Evolutionary conservation across 2,888 invertebrate genomes (phyloP), one percentile per base, ranked within the genome.

Genomic region (Orchesellides sinensis): DNA sequence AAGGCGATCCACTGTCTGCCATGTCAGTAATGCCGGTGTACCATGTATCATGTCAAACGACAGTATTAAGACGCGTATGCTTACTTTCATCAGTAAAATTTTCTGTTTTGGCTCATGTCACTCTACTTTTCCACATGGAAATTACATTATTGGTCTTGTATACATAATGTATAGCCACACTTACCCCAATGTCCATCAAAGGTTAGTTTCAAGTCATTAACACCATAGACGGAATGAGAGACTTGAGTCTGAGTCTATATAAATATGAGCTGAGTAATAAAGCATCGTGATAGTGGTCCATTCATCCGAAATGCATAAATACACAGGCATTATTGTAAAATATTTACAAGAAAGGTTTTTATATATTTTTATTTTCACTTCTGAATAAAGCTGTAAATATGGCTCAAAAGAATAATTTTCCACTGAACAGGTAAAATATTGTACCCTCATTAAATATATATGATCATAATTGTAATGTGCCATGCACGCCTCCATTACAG

Each of bases 141-240:
- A n/a, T n/a, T n/a, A n/a, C n/a, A n/a, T n/a, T n/a, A n/a, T 70
- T 70, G 29, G 14, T 70, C 10, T 21, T 6, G 49, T n/a, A n/a
- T n/a, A n/a, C n/a, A n/a, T n/a, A n/a, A n/a, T n/a, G n/a, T 54
- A 59, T 61, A 17, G 21, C 27, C 32, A 45, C 59, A 17, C 21
- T 56, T 70, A 59, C 35, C 40, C 40, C 59, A 12, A 45, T 61
- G 45, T 73, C 73, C 29, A 61, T 61, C 56, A 72, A 70, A 49
- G 54, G 69, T 45, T 35, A 35, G 8, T 45, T 32, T 63, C 49
- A 21, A 47, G 45, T 47, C 61, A 73, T 73, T 73, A 63, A 54
- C 19, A 59, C 68, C 68, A 47, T 47, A 77, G 40, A 68, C 45
- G 59, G 77, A 29, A 12, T 52, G 61, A 49, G 23, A 54, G 66